A percentile compares a stretch with the other conserved stretches of the same genome.
Conservation (phyloP, 2,797 vertebrate genomes). For the Anolis apletophallus region DNA sequence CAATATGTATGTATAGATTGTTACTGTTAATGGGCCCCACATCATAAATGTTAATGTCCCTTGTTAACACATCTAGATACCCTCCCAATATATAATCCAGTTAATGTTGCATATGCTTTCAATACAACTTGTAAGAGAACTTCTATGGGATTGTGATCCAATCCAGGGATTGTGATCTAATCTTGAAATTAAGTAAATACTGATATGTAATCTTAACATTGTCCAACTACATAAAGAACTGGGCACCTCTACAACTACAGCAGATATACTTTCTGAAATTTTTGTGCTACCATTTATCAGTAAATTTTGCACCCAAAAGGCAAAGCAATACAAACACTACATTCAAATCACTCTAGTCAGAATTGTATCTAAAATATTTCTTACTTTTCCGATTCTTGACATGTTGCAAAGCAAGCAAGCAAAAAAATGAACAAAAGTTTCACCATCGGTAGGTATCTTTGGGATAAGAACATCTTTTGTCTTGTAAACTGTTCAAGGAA, state of each 20-base stretch:
- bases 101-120: too few species aligned
- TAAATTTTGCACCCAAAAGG: constrained; percentile 5
- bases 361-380: constrained; percentile 10
- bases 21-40: not conserved
- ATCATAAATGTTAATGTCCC: not conserved
- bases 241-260: not conserved
- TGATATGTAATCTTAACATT: not conserved
- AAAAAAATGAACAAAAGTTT: constrained; percentile 50
- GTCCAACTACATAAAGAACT: not conserved
- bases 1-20: not conserved
- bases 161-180: too few species aligned
- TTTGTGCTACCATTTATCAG: not conserved
- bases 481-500: constrained; percentile 40
- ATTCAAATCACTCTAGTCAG: not conserved
- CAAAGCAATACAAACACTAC: constrained; percentile 7
- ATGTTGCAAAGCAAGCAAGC: constrained; percentile 50
- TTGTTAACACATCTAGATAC: not conserved
- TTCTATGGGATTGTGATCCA: too few species aligned
- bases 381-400: constrained; percentile 70
- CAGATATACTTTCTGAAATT: not conserved
- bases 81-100: not conserved
- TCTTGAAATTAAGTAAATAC: not conserved
- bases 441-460: constrained; percentile 49
- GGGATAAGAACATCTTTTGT: constrained; percentile 58
- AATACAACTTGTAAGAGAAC: too few species aligned